A percentile compares a stretch with the other conserved stretches of the same genome.
phyloP scores from a whole-genome alignment of 2,888 invertebrate genomes.

The Ochropleura leucogaster region DNA sequence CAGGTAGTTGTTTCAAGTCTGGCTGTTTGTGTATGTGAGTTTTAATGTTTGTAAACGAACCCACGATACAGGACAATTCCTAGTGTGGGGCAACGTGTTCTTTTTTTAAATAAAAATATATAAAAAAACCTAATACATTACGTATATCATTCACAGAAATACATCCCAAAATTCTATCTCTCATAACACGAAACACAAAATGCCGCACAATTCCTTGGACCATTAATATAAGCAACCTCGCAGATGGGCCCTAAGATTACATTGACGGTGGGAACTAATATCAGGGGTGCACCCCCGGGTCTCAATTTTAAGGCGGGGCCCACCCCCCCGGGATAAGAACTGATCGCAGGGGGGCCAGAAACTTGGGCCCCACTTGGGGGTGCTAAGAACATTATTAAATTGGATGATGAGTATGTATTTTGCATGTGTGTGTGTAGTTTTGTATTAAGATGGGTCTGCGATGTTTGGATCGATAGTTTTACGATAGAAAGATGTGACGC shows the following conservation, averaged over 20 bases:
- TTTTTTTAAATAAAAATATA: not conserved
- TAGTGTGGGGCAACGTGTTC: no score
- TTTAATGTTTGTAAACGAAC: no score
- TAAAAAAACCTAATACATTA: not conserved
- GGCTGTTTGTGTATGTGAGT: no score
- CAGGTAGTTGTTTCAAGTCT: no score
- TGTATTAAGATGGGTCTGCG: conserved; percentile 53
- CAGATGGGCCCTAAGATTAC: conserved; percentile 70
- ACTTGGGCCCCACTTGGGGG: conserved; percentile 66
- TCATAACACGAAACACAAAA: conserved; percentile 7
- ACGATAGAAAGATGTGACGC: conserved; percentile 26
- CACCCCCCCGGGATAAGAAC: conserved; percentile 66
- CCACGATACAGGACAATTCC: no score
- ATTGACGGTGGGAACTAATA: conserved; percentile 75
- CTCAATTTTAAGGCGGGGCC: conserved; percentile 72
- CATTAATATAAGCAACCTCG: conserved; percentile 57
- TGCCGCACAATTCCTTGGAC: conserved; percentile 50
- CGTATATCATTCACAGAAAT: not conserved
- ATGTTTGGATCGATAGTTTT: conserved; percentile 52
- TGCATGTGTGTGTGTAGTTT: conserved; percentile 54
- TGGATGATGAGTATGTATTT: conserved; percentile 65
- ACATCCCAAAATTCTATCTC: not conserved
- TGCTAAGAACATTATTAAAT: conserved; percentile 73
- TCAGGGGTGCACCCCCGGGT: conserved; percentile 70
- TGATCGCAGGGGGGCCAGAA: conserved; percentile 66